Conservation (phyloP, 2,113 vertebrate genomes). For the Peromyscus californicus region DNA sequence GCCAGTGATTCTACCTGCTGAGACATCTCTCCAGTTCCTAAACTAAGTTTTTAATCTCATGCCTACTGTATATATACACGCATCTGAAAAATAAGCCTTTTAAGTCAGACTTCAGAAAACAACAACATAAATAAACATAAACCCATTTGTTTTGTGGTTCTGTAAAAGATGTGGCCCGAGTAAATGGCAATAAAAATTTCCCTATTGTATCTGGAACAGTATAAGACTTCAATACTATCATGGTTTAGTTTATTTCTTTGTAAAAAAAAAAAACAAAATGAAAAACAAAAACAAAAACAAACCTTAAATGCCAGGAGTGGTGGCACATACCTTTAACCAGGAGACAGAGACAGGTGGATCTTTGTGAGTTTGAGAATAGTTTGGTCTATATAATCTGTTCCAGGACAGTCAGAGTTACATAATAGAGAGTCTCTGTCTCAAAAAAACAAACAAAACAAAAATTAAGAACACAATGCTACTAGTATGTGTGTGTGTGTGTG, state of each 20-base stretch:
- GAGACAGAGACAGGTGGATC: not conserved
- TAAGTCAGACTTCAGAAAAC: conserved; percentile 39
- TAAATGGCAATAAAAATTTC: conserved; percentile 12
- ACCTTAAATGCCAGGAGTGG: not conserved
- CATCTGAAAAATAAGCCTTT: not conserved
- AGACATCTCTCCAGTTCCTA: not conserved
- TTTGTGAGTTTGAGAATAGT: not conserved
- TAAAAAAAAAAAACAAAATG: not conserved
- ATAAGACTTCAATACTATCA: not conserved
- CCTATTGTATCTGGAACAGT: not conserved
- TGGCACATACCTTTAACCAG: not conserved
- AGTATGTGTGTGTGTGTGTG: not conserved
- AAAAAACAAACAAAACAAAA: not conserved
- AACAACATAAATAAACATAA: not conserved
- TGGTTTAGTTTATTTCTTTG: conserved; percentile 40
- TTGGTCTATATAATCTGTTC: not conserved
- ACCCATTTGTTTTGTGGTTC: not conserved
- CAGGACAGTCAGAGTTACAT: not conserved
- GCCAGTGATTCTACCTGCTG: not conserved
- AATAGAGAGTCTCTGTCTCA: not conserved
- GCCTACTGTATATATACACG: conserved; percentile 15
- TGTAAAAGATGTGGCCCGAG: not conserved
- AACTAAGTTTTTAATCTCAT: conserved; percentile 14
- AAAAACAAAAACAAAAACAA: not conserved
- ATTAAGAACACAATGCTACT: not conserved